Percentiles rank a stretch among this genome's conserved stretches.
These are phyloP conservation scores for Lamprotornis superbus DNA, from an alignment of 2,113 vertebrate species.

Conservation along the genomic window DNA sequence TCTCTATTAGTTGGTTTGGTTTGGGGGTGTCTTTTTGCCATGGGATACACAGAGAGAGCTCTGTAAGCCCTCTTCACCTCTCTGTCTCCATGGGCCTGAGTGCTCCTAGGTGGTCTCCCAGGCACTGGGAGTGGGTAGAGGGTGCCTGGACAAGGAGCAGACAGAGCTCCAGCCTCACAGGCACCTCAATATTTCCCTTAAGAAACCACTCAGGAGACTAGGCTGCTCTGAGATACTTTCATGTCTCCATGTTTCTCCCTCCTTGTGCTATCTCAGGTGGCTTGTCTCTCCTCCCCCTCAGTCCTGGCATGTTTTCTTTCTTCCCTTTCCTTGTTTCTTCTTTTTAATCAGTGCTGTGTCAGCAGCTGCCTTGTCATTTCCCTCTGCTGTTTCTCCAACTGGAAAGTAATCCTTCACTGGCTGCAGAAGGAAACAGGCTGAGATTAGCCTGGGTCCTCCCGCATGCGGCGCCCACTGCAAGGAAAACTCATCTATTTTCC, in stretches of 20 bases:
- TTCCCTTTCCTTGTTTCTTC: neutral
- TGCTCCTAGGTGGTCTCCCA: neutral
- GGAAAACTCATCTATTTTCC: conserved; percentile 12
- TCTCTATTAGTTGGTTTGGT: neutral
- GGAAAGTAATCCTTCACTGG: conserved; percentile 40
- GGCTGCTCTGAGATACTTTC: neutral
- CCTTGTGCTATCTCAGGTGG: neutral
- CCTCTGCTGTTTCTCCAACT: conserved; percentile 22
- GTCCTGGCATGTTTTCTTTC: neutral
- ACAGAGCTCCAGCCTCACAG: neutral
- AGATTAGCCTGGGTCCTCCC: neutral
- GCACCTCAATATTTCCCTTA: neutral
- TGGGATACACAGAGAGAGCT: neutral
- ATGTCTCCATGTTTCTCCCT: neutral
- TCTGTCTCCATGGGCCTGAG: neutral
- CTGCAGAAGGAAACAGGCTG: conserved; percentile 19
- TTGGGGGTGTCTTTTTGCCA: too few relatives aligned
- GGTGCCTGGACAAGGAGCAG: neutral
- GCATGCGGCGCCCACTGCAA: neutral
- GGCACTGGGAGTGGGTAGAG: accelerated
- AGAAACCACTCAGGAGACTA: neutral
- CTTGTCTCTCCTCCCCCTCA: neutral
- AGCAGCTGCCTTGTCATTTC: conserved; percentile 52
- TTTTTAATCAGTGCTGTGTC: conserved; percentile 45
- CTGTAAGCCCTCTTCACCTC: neutral